Conservation (phyloP, 2,888 invertebrate genomes). For the Eupsilia transversa region DNA sequence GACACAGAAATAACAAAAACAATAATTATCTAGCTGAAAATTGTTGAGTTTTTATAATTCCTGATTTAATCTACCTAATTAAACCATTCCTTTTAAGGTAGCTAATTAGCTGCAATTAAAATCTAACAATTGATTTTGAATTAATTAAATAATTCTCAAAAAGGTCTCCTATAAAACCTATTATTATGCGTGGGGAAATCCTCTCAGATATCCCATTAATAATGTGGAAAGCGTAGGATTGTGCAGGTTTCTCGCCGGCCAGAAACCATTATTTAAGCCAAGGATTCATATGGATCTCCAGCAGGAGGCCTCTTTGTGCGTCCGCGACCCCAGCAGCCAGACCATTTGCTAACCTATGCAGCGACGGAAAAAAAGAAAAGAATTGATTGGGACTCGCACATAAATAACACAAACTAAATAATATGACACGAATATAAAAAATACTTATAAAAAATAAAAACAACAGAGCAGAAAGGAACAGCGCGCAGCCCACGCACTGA, state of each 20-base stretch:
- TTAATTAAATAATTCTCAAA: background rate
- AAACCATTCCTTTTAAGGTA: background rate
- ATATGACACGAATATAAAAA: no score
- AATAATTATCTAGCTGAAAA: background rate
- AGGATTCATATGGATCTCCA: no score
- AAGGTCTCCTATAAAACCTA: background rate
- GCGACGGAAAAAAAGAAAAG: no score
- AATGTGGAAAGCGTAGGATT: no score
- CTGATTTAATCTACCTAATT: background rate
- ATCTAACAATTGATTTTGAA: constrained; percentile 6
- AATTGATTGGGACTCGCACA: no score
- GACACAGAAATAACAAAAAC: constrained; percentile 16
- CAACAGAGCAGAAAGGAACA: background rate
- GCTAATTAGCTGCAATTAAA: constrained; percentile 11
- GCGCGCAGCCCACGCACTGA: background rate
- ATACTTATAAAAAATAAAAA: no score
- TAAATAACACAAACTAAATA: no score
- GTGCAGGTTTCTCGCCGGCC: background rate
- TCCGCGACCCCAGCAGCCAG: no score
- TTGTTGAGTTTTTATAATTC: background rate
- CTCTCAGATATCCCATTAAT: background rate
- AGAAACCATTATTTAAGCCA: no score
- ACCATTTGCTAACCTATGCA: no score
- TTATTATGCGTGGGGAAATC: background rate
- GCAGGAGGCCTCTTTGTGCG: no score